Evolutionary conservation across 2,888 invertebrate species (phyloP), one percentile per base, ranked within the genome.

Genomic region (Miltochrista miniata): DNA sequence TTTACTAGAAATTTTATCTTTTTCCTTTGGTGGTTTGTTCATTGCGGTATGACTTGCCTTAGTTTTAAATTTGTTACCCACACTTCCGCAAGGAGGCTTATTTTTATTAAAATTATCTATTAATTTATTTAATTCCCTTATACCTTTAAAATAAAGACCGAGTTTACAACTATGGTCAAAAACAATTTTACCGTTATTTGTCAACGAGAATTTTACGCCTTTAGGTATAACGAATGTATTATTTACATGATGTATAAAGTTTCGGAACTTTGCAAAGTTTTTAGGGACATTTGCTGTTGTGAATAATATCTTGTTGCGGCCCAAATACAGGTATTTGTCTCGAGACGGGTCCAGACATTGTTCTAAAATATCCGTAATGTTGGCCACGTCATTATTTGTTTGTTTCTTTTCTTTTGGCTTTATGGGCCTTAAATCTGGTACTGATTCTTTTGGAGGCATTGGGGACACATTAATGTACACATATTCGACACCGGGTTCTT

Each of bases 221-320:
- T 56, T n/a, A 1, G 82, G 79, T 39, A 79, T n/a, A 2, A 51
- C 45, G 31, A 59, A 15, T 4, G 40, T 24, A 0, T 38, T 10
- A 3, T 36, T 12, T 45, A 61, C 39, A 51, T 45, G 34, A 1
- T 48, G 40, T 36, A 45, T 42, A n/a, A 47, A 40, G 1, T 44
- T 15, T n/a, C 48, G 36, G 29, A 56, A 49, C 30, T 35, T 33
- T 31, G 45, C 47, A 5, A 62, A 51, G 42, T 51, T 49, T n/a
- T 29, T 48, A 1, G 74, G 72, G 60, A 76, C 61, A 48, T 73
- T 74, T 12, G 74, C 56, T 34, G 82, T 79, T n/a, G 84, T 86
- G 13, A 90, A 56, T 51, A 89, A 72, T 58, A 89, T 82, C 76
- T 85, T 83, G 65, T 85, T 82, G 45, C 76, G 73, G 0, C 85